A percentile compares a stretch with the other conserved stretches of the same genome.
Evolutionary conservation across 1,140 invertebrate species (phyloP).

Genomic region (Chironomus tepperi): DNA sequence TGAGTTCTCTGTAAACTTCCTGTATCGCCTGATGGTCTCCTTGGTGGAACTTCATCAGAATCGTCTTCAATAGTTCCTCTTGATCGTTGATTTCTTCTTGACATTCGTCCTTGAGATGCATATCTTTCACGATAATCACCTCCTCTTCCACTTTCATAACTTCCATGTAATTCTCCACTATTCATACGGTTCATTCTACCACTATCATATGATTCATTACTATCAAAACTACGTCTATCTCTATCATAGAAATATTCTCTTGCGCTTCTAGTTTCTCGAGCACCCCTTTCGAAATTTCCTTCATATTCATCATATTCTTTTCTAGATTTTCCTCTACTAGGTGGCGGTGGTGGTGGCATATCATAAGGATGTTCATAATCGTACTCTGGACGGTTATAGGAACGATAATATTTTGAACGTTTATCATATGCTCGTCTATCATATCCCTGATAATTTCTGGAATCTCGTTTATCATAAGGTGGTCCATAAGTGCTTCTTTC

Average conservation of each 20-base stretch:
- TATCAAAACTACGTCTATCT: conserved; percentile 38
- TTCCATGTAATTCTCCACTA: conserved; percentile 38
- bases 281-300: conserved; percentile 26
- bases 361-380: conserved; percentile 34
- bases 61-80: conserved; percentile 30
- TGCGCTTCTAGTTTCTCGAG: conserved; percentile 28
- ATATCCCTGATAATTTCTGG: conserved; percentile 30
- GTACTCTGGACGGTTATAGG: conserved; percentile 32
- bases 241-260: conserved; percentile 35
- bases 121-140: conserved; percentile 36
- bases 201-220: conserved; percentile 39
- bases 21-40: conserved; percentile 27
- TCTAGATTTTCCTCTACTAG: conserved; percentile 25
- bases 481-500: conserved; percentile 38
- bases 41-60: conserved; percentile 35
- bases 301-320: conserved; percentile 37
- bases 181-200: conserved; percentile 32
- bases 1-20: conserved; percentile 36
- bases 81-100: conserved; percentile 33
- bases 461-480: conserved; percentile 37
- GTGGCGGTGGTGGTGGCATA: conserved; percentile 23
- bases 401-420: conserved; percentile 33
- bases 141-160: conserved; percentile 35
- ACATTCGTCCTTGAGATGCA: conserved; percentile 29
- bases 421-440: conserved; percentile 31